A percentile compares a stretch with the other conserved stretches of the same genome.
These are phyloP conservation scores for Halisarca cf. caerulea DNA, from an alignment of 37 sponge, comb jelly and placozoan species.

Conservation along the genomic window DNA sequence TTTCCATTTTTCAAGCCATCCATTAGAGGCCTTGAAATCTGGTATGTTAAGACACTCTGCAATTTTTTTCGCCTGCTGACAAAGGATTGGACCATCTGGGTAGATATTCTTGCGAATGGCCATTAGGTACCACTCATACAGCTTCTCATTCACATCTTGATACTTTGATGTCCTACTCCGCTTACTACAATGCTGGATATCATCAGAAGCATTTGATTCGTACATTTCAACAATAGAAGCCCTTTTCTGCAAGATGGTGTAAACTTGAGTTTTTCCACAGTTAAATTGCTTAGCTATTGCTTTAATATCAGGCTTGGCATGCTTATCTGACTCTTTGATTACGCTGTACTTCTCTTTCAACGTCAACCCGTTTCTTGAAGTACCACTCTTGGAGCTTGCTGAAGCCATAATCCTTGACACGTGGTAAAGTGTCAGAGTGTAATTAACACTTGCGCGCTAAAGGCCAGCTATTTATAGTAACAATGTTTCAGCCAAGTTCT, in stretches of 20 bases:
- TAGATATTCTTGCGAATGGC: slow-evolving; percentile 50
- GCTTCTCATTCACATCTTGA: slow-evolving; percentile 27
- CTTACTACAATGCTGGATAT: slow-evolving; percentile 17
- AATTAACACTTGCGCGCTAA: too few species aligned
- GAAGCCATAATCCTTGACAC: not conserved
- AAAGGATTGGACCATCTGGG: slow-evolving; percentile 34
- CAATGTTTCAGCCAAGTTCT: not conserved
- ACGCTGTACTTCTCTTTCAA: slow-evolving; percentile 15
- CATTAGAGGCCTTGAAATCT: slow-evolving; percentile 56
- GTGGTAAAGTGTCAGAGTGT: not conserved
- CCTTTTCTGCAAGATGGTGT: slow-evolving; percentile 47
- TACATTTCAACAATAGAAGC: slow-evolving; percentile 21
- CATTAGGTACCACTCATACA: slow-evolving; percentile 53
- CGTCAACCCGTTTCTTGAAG: slow-evolving; percentile 1
- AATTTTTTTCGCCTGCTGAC: slow-evolving; percentile 48
- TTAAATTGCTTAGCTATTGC: not conserved
- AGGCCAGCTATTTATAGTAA: slow-evolving; percentile 1
- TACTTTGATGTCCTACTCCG: slow-evolving; percentile 39
- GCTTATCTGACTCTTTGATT: slow-evolving; percentile 13
- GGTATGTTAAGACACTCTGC: slow-evolving; percentile 19
- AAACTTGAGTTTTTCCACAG: slow-evolving; percentile 22
- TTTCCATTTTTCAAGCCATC: slow-evolving; percentile 70
- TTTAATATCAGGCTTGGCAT: slow-evolving; percentile 19
- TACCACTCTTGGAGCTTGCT: slow-evolving; percentile 2
- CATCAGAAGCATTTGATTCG: slow-evolving; percentile 44